These are phyloP conservation scores for Dipodomys merriami DNA, from an alignment of 2,113 vertebrate genomes.

Conservation along the genomic window DNA sequence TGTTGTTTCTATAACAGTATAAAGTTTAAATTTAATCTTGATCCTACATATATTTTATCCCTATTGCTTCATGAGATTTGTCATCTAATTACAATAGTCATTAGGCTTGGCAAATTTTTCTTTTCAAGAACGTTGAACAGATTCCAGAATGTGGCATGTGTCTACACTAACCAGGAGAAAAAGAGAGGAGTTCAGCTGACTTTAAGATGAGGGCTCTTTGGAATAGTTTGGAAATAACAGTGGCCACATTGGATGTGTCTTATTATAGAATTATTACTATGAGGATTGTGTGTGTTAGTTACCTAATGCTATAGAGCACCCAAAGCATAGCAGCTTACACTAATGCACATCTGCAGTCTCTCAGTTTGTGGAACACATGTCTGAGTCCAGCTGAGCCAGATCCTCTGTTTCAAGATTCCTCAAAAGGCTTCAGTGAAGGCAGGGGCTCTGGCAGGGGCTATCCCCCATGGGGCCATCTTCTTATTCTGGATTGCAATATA, in stretches of 20 bases:
- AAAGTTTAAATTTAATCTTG: constrained; percentile 66
- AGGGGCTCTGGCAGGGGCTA: background rate
- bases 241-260: background rate
- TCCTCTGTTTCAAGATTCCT: background rate
- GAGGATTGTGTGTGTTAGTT: background rate
- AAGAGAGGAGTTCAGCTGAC: background rate
- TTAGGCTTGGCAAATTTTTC: constrained; percentile 44
- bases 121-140: background rate
- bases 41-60: constrained; percentile 59
- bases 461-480: background rate
- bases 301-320: no score
- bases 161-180: background rate
- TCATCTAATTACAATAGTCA: constrained; percentile 58
- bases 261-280: background rate
- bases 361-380: background rate
- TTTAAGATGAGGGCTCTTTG: background rate
- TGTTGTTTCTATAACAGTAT: constrained; percentile 4
- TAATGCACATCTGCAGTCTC: background rate
- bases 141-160: background rate
- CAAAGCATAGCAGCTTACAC: background rate
- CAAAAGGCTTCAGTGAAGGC: accelerated
- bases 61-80: constrained; percentile 30
- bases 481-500: background rate
- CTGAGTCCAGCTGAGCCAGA: background rate
- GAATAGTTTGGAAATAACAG: background rate